These are phyloP conservation scores for Scomber colias DNA, from an alignment of 2,113 vertebrate genomes.

Conservation along the genomic window DNA sequence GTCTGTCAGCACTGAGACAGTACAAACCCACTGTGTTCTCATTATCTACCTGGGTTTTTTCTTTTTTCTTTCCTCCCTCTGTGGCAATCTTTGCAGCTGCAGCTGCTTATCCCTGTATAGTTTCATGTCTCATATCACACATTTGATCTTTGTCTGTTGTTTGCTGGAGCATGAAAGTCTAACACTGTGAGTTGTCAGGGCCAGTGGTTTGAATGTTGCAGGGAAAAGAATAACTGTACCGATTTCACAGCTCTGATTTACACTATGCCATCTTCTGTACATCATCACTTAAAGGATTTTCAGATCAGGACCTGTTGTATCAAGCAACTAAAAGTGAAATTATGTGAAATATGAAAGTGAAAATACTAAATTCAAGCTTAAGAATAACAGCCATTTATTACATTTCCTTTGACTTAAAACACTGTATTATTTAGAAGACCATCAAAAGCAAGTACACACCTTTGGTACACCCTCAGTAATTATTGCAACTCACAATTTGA, in stretches of 20 bases:
- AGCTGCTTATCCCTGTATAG: constrained; percentile 50
- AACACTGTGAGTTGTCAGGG: constrained; percentile 36
- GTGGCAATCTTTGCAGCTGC: constrained; percentile 26
- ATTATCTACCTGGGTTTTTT: constrained; percentile 67
- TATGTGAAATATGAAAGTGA: neutral
- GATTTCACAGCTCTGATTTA: constrained; percentile 28
- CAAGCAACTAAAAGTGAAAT: neutral
- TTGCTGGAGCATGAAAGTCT: constrained; percentile 61
- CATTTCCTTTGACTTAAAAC: neutral
- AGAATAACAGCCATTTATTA: neutral
- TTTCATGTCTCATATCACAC: constrained; percentile 74
- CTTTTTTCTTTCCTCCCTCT: constrained; percentile 10
- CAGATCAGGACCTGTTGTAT: neutral
- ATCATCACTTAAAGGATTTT: neutral
- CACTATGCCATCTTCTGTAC: constrained; percentile 5
- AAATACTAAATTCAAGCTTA: no score
- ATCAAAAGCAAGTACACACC: no score
- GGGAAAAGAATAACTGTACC: constrained; percentile 1
- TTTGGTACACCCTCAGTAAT: no score
- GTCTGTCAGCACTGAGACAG: constrained; percentile 62
- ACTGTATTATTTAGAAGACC: no score
- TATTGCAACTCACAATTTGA: no score
- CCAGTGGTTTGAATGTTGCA: constrained; percentile 34
- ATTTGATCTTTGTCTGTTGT: constrained; percentile 63
- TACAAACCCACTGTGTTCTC: constrained; percentile 69